A percentile compares a stretch with the other conserved stretches of the same genome.
These are phyloP conservation scores for Actenoides lindsayi DNA, from an alignment of 2,113 vertebrate genomes.

Conservation along the genomic window DNA sequence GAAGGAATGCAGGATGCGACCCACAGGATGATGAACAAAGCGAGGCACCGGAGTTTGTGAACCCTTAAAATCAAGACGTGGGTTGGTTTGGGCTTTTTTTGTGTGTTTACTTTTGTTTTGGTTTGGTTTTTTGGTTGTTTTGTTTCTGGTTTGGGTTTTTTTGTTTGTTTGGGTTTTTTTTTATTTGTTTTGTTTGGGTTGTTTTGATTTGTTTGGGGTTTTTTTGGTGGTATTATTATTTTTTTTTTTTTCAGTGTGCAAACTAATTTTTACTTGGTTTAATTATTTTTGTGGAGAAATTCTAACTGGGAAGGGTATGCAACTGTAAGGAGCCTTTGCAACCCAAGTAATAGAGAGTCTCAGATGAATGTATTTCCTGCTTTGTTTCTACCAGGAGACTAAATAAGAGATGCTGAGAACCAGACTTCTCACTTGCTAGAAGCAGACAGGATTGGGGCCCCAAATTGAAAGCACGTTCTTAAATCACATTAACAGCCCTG, in stretches of 20 bases:
- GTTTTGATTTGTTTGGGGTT: too few relatives aligned
- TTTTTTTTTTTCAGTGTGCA: neutral
- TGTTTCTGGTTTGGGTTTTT: too few relatives aligned
- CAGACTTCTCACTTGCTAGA: neutral
- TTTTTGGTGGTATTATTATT: too few relatives aligned
- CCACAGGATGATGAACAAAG: neutral
- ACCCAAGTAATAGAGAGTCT: neutral
- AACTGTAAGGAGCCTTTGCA: neutral
- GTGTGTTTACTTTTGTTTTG: too few relatives aligned
- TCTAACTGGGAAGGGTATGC: neutral
- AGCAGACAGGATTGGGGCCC: neutral
- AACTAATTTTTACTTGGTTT: neutral
- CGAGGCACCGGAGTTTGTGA: neutral
- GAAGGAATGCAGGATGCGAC: neutral
- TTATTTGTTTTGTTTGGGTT: neutral
- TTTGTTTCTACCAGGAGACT: neutral
- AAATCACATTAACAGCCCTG: neutral
- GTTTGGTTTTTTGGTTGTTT: too few relatives aligned
- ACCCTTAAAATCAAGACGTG: neutral
- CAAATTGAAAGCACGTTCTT: conserved; percentile 9
- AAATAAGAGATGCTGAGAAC: neutral
- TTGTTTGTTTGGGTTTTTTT: too few relatives aligned
- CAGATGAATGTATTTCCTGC: neutral
- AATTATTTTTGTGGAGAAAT: neutral
- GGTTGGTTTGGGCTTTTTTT: too few relatives aligned